Conservation (phyloP, 2,888 invertebrate species). For the Mechanitis messenoides region DNA sequence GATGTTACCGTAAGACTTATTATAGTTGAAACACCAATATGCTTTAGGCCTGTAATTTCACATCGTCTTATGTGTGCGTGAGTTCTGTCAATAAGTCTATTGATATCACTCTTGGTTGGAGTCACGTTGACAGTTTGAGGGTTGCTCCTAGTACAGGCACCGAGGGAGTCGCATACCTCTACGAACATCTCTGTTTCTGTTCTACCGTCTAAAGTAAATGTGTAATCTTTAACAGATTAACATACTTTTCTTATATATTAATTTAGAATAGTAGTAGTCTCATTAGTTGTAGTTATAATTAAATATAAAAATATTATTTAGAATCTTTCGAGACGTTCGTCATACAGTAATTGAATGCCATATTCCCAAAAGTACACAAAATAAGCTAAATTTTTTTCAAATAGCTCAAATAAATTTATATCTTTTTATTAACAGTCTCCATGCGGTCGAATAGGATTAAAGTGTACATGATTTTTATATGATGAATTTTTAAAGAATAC, state of each 20-base stretch:
- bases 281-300: no score
- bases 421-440: conserved; percentile 8
- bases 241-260: no score
- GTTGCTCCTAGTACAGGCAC: conserved; percentile 42
- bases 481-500: conserved; percentile 27
- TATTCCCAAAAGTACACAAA: neutral
- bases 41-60: conserved; percentile 32
- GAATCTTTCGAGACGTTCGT: no score
- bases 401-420: neutral
- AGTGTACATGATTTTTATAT: conserved; percentile 24
- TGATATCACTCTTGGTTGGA: conserved; percentile 37
- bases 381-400: neutral
- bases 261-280: no score
- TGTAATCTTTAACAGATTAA: no score
- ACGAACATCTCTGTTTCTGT: conserved; percentile 40
- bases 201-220: conserved; percentile 36
- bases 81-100: conserved; percentile 35
- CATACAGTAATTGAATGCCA: neutral
- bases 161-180: conserved; percentile 48
- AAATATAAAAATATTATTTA: no score
- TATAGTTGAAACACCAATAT: neutral
- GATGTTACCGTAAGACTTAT: no score
- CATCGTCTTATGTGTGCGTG: conserved; percentile 43
- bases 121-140: conserved; percentile 29
- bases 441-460: conserved; percentile 12